Base-by-base conservation (phyloP, 2,888 invertebrate species). In the Agrenia bidenticulata region DNA sequence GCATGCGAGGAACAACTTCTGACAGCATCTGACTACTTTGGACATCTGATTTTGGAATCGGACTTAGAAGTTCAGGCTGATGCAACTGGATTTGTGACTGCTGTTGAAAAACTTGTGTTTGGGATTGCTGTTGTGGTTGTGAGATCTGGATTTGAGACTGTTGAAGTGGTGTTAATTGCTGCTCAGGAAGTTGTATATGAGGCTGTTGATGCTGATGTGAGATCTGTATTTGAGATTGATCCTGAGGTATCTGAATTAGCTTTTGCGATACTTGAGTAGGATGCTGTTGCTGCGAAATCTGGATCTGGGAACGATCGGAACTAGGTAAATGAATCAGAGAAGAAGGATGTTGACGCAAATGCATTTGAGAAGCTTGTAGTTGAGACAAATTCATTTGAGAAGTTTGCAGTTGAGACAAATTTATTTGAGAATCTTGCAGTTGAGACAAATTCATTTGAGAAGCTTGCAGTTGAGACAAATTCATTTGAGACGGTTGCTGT, bases 201-300 rank as follows among this genome's bases (percentile, higher is more conserved):
- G 23, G 21, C 7, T 62, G 56, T 17, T 21, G 53, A 9, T 39
- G 59, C 19, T 59, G 60, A 21, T 60, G 59, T n/a, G n/a, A 21
- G n/a, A 11, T 11, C 15, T n/a, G 49, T 49, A 19, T 19, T n/a
- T 13, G n/a, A 13, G 9, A 7, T 39, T 39, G 39, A 39, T 39
- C 11, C 11, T 39, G 39, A 39, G 9, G 39, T 15, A 39, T 15
- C 15, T 39, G 39, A 39, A 39, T 15, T 39, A 11, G 39, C n/a
- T n/a, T n/a, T n/a, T n/a, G n/a, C n/a, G n/a, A n/a, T n/a, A n/a
- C n/a, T n/a, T n/a, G n/a, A n/a, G n/a, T n/a, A n/a, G n/a, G n/a
- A n/a, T n/a, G n/a, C n/a, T n/a, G n/a, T n/a, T n/a, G n/a, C n/a
- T n/a, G n/a, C n/a, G n/a, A n/a, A n/a, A n/a, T n/a, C n/a, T n/a